phyloP scores from a whole-genome alignment of 2,888 invertebrate species.

The Chaetogeoica ovagalla region DNA sequence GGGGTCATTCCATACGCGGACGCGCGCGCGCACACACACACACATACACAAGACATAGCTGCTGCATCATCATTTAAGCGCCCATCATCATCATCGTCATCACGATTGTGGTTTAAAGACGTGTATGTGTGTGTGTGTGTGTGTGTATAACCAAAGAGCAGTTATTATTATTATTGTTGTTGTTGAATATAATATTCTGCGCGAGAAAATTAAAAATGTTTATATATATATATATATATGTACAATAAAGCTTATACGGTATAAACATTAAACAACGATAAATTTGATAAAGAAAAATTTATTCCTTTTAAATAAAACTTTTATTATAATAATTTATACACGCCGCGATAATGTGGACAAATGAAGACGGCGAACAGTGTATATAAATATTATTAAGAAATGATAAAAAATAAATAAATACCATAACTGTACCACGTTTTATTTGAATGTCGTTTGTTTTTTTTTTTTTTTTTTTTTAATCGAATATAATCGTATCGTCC shows the following conservation, averaged over 20 bases:
- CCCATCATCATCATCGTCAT: constrained; percentile 40
- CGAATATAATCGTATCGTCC: constrained; percentile 3
- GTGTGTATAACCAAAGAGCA: neutral
- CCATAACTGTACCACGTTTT: too few relatives aligned
- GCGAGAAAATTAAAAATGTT: constrained; percentile 15
- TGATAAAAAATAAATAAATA: too few relatives aligned
- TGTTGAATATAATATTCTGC: constrained; percentile 27
- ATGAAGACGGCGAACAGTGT: too few relatives aligned
- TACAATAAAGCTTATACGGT: neutral
- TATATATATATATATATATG: too few relatives aligned
- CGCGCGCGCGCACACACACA: neutral
- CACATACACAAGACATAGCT: constrained; percentile 17
- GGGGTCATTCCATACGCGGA: constrained; percentile 46
- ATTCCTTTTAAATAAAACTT: too few relatives aligned
- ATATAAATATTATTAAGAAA: neutral
- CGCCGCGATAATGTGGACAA: too few relatives aligned
- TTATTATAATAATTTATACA: too few relatives aligned
- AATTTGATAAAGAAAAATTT: too few relatives aligned
- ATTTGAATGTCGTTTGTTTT: neutral
- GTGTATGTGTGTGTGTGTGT: neutral
- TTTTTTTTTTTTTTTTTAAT: too few relatives aligned
- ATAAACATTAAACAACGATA: too few relatives aligned
- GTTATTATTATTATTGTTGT: constrained; percentile 31
- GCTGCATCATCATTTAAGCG: constrained; percentile 51
- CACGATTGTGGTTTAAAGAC: constrained; percentile 46